Base-by-base conservation (phyloP, 2,113 vertebrate genomes). In the Cochlearius cochlearius region DNA sequence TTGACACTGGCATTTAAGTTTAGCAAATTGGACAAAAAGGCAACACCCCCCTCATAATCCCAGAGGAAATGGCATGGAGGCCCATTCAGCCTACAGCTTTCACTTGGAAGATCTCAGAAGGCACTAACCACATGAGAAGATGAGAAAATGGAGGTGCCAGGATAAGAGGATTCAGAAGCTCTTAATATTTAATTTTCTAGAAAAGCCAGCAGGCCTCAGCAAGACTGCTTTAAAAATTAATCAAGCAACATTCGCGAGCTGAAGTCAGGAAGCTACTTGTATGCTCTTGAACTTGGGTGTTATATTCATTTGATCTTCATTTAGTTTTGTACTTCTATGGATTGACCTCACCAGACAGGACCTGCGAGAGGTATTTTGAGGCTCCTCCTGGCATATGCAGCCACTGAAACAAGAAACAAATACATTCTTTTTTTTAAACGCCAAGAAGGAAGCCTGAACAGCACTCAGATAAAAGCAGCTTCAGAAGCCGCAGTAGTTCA, bases 151-250 rank as follows among this genome's bases (percentile, higher is more conserved):
- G 43, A 84, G 45, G 29, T 26, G 29, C 15, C 1, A 3, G 38
- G 32, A 77, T 60, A 74, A 74, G 34, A 76, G 22, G 27, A 84
- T 55, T 47, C 0, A 0, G 10, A 41, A 86, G 18, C 26, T 78
- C 64, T 92, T 84, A 96, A 68, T 89, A 81, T 75, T 80, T 87
- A 45, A 86, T 88, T 73, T 91, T 91, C 45, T 78, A 56, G 72
- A 81, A 86, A 94, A 91, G 50, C 25, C 59, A 71, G 38, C 4
- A 78, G 60, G 41, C 7, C 53, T 23, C 66, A 77, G 64, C 9
- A 84, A 47, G 64, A 84, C 11, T 7, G 9, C 39, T 78, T 94
- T 67, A 96, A 91, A 97, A 92, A 75, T 89, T 71, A 59, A 94
- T 59, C 38, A 63, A 79, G 43, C 47, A 88, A 50, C 20, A 78